Percentiles rank a stretch among this genome's conserved stretches.
phyloP scores from a whole-genome alignment of 2,113 vertebrate genomes.

The Aegithalos caudatus region DNA sequence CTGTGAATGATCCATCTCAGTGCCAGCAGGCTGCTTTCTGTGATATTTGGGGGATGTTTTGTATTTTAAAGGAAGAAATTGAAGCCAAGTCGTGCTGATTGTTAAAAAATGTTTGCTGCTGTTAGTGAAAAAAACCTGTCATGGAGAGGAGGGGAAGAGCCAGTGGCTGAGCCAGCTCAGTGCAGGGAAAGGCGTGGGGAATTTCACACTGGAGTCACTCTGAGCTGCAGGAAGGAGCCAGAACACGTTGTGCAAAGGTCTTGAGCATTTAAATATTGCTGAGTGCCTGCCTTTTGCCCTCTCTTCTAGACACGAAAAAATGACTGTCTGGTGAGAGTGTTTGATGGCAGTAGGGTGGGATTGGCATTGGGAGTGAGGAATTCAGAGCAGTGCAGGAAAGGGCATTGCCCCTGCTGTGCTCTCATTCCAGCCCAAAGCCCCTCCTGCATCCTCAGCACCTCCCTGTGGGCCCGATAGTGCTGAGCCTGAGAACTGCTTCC shows the following conservation, averaged over 20 bases:
- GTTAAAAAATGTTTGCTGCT: neutral
- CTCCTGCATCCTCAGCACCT: neutral
- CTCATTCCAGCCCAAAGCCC: fast-evolving
- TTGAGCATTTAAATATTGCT: neutral
- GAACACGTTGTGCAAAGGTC: neutral
- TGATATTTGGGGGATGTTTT: neutral
- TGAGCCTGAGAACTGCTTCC: too few species aligned
- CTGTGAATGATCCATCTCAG: neutral
- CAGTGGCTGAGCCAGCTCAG: neutral
- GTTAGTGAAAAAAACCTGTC: neutral
- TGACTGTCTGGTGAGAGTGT: fast-evolving
- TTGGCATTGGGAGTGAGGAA: fast-evolving
- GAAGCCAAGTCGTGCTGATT: neutral
- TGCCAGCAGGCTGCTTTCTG: neutral
- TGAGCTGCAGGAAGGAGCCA: neutral
- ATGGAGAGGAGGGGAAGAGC: neutral
- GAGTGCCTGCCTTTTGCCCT: neutral
- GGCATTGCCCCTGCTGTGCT: neutral
- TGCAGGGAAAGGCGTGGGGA: fast-evolving
- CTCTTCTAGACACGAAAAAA: neutral
- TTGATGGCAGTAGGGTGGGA: neutral
- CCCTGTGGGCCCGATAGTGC: too few species aligned
- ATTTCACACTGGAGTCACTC: neutral
- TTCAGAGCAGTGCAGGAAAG: fast-evolving
- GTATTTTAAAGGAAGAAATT: neutral